Conservation (phyloP, 1,140 invertebrate genomes). For the Drosophila sechellia region DNA sequence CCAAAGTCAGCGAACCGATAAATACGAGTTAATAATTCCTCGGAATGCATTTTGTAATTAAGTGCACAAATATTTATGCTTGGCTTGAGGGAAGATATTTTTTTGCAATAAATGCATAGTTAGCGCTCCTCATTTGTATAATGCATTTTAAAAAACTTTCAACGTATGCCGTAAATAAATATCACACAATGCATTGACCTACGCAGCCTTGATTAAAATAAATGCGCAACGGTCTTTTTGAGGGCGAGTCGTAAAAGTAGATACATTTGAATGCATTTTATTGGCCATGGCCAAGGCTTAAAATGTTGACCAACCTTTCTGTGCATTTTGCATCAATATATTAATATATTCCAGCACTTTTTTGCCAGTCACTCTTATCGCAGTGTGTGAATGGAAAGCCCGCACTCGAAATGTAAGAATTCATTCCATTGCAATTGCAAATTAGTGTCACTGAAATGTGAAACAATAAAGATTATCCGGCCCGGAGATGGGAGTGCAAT, state of each 20-base stretch:
- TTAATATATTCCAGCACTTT: conserved; percentile 26
- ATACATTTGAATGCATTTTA: conserved; percentile 19
- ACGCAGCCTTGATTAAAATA: conserved; percentile 25
- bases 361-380: conserved; percentile 36
- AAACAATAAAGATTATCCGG: conserved; percentile 58
- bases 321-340: conserved; percentile 11
- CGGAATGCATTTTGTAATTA: conserved; percentile 56
- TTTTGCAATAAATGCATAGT: conserved; percentile 60
- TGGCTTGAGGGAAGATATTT: conserved; percentile 25
- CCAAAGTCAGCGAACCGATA: conserved; percentile 45
- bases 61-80: conserved; percentile 62
- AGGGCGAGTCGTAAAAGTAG: conserved; percentile 2
- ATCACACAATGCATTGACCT: conserved; percentile 22
- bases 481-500: conserved; percentile 49
- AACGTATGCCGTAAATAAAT: conserved; percentile 39
- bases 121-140: conserved; percentile 33
- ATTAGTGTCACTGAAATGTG: conserved; percentile 59
- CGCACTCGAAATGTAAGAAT: conserved; percentile 46
- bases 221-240: conserved; percentile 11
- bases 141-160: conserved; percentile 62
- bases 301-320: conserved; percentile 1
- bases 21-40: conserved; percentile 57
- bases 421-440: conserved; percentile 56
- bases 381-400: conserved; percentile 35
- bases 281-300: conserved; percentile 15